Evolutionary conservation across 2,888 invertebrate genomes (phyloP), one percentile per base, ranked within the genome.

Genomic region (Drosophila prostipennis): DNA sequence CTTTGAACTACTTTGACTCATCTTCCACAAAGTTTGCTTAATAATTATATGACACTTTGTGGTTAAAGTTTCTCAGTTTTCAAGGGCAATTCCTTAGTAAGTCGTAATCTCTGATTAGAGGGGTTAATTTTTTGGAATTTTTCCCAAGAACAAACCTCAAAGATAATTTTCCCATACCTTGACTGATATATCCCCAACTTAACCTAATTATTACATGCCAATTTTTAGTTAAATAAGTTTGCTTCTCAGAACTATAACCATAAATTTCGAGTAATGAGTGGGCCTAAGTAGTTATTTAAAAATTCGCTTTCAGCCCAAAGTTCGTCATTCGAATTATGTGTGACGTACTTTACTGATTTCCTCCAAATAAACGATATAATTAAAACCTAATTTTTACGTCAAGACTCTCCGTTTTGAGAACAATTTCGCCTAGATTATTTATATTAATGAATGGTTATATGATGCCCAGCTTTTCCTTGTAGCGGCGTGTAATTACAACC

Each of bases 401-500:
- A 32, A 10, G 10, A n/a, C 43, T 5, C 3, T 1, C 7, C 11
- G n/a, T 11, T 23, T 11, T 14, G 11, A 11, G 11, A 6, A 6
- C 14, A 14, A 32, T n/a, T 34, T 7, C 32, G 23, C 14, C 5
- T 2, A 11, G 10, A 19, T 11, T 57, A n/a, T 7, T 8, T 40
- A 14, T 19, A 29, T 2, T 39, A 40, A 58, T 58, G 26, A 49
- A 39, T 51, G 19, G 19, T 2, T 19, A 19, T 19, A 19, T 19
- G n/a, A 16, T 29, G 7, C 5, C 29, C 11, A 14, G 32, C 11
- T 23, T 8, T 68, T 39, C 37, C 19, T 42, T 58, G 45, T 55
- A 29, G 53, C 11, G 8, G 42, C 59, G 26, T 70, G 48, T 67
- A 60, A 72, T 60, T 71, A 59, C 54, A 56, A 43, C 40, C 68